phyloP scores from a whole-genome alignment of 2,113 vertebrate species.

The Dromaius novaehollandiae region DNA sequence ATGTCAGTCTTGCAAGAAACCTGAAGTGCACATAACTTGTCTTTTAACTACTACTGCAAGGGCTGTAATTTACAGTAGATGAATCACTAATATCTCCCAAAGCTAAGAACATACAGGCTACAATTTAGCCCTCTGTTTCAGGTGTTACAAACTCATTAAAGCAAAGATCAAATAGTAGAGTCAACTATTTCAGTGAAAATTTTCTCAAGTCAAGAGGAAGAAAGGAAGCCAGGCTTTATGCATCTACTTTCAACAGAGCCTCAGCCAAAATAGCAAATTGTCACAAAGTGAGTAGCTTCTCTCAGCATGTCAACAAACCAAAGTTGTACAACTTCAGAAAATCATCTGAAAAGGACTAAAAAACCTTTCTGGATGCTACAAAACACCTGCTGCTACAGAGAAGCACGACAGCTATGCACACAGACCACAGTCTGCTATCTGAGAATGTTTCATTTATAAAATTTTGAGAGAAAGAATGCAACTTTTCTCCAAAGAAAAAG shows the following conservation, averaged over 20 bases:
- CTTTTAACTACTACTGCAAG: neutral
- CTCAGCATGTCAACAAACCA: accelerated
- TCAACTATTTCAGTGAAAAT: neutral
- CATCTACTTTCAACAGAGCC: neutral
- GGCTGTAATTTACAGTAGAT: neutral
- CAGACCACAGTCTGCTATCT: neutral
- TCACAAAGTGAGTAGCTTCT: neutral
- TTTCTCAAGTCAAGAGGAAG: neutral
- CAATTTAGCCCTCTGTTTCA: neutral
- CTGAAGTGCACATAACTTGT: neutral
- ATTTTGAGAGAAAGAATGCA: neutral
- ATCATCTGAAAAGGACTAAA: neutral
- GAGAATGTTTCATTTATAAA: neutral
- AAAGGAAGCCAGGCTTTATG: neutral
- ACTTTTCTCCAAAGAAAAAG: neutral
- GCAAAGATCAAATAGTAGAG: neutral
- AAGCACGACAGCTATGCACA: neutral
- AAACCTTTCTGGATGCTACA: neutral
- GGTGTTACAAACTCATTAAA: neutral
- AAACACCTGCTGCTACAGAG: neutral
- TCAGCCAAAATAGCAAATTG: neutral
- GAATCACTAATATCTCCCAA: neutral
- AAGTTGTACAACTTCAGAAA: neutral
- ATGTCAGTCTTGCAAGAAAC: neutral
- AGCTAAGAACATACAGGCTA: neutral